Evolutionary conservation across 2,113 vertebrate species (phyloP).

Genomic region (Pterocles gutturalis): DNA sequence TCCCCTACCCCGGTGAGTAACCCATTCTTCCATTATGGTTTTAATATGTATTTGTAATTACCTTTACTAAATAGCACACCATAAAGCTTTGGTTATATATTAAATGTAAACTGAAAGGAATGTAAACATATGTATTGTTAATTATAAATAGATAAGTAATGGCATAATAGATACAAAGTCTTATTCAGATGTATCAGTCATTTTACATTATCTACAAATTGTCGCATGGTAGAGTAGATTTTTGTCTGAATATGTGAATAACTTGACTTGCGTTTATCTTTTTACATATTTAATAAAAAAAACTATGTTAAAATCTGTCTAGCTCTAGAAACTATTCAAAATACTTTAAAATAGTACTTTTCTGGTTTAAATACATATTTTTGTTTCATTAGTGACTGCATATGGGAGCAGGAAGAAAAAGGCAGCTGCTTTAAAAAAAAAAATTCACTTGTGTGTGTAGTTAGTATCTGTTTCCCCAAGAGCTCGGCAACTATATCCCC

Average conservation of each 20-base stretch:
- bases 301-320: conserved; percentile 84
- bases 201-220: conserved; percentile 91
- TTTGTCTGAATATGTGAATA: conserved; percentile 94
- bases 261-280: conserved; percentile 95
- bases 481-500: background rate
- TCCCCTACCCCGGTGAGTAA: conserved; percentile 68
- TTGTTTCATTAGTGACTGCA: background rate
- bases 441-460: background rate
- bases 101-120: conserved; percentile 99
- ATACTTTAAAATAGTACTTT: background rate
- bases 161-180: conserved; percentile 85
- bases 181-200: conserved; percentile 89
- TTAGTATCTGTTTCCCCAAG: background rate
- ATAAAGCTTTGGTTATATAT: conserved; percentile 93
- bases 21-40: conserved; percentile 76
- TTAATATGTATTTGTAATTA: conserved; percentile 89
- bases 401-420: background rate
- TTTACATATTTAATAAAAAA: conserved; percentile 99
- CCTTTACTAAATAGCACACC: conserved; percentile 91
- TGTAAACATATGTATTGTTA: conserved; percentile 99
- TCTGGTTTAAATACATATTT: background rate
- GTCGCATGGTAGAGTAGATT: conserved; percentile 98
- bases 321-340: conserved; percentile 62
- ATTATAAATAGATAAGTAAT: conserved; percentile 94
- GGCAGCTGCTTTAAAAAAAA: background rate